Percentiles rank a stretch among this genome's conserved stretches.
phyloP scores from a whole-genome alignment of 2,888 invertebrate species.

The Ferdinandea cuprea region DNA sequence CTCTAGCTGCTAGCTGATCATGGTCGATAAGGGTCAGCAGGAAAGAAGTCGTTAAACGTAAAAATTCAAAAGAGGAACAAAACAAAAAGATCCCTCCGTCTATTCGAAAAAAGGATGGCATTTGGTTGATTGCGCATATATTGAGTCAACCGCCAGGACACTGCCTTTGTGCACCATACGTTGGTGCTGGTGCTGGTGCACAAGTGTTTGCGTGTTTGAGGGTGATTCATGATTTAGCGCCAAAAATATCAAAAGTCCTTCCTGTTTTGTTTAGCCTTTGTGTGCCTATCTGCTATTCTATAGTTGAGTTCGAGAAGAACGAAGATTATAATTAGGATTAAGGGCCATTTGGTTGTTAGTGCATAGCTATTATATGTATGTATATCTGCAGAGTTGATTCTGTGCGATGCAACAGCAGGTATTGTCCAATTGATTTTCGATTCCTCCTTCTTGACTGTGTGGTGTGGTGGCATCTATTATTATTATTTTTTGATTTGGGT shows the following conservation, averaged over 20 bases:
- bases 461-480: slow-evolving; percentile 61
- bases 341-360: slow-evolving; percentile 65
- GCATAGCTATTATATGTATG: slow-evolving; percentile 9
- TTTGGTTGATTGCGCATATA: slow-evolving; percentile 74
- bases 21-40: slow-evolving; percentile 72
- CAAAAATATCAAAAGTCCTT: slow-evolving; percentile 67
- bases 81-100: slow-evolving; percentile 35
- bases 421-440: slow-evolving; percentile 66
- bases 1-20: slow-evolving; percentile 52
- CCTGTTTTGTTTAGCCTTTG: slow-evolving; percentile 63
- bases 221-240: slow-evolving; percentile 74
- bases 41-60: slow-evolving; percentile 72
- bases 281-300: slow-evolving; percentile 53
- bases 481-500: slow-evolving; percentile 65
- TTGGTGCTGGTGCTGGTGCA: slow-evolving; percentile 3
- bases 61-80: slow-evolving; percentile 31
- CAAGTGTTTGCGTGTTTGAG: slow-evolving; percentile 33
- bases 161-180: slow-evolving; percentile 41
- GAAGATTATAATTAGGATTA: slow-evolving; percentile 72
- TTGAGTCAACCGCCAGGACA: slow-evolving; percentile 72
- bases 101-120: slow-evolving; percentile 67
- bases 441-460: slow-evolving; percentile 13
- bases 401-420: slow-evolving; percentile 63
- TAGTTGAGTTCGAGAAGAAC: slow-evolving; percentile 51
- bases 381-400: slow-evolving; percentile 15